Evolutionary conservation across 35 echinoderm and acorn worm species (phyloP).

Genomic region (Holothuria glaberrima): DNA sequence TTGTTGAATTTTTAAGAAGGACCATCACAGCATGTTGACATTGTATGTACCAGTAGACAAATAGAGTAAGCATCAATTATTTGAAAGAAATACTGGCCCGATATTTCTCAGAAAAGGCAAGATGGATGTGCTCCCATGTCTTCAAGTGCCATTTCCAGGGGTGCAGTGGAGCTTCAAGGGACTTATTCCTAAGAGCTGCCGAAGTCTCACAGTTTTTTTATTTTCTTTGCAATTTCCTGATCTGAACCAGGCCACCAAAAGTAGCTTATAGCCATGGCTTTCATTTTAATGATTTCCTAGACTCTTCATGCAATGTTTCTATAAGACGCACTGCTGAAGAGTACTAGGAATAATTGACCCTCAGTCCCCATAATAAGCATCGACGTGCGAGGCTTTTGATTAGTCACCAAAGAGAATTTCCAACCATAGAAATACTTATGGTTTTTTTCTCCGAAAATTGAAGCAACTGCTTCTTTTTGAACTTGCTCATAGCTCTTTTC

Average conservation of each 20-base stretch:
- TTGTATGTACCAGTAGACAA: too few relatives aligned
- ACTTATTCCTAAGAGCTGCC: background rate
- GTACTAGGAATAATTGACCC: slow-evolving; percentile 57
- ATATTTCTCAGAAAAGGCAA: slow-evolving; percentile 39
- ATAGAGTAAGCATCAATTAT: slow-evolving; percentile 48
- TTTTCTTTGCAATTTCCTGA: slow-evolving; percentile 44
- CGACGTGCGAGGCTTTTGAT: slow-evolving; percentile 70
- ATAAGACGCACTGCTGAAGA: background rate
- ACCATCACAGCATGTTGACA: too few relatives aligned
- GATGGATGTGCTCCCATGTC: slow-evolving; percentile 39
- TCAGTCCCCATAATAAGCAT: slow-evolving; percentile 57
- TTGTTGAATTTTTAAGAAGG: too few relatives aligned
- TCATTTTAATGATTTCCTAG: slow-evolving; percentile 59
- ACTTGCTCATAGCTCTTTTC: slow-evolving; percentile 34
- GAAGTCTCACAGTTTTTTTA: slow-evolving; percentile 26
- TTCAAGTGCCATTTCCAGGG: slow-evolving; percentile 51
- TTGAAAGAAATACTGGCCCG: slow-evolving; percentile 38
- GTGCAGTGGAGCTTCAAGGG: slow-evolving; percentile 32
- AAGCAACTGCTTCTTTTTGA: slow-evolving; percentile 23
- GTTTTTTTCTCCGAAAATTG: slow-evolving; percentile 73
- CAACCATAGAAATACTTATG: slow-evolving; percentile 58
- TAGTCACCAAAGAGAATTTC: slow-evolving; percentile 69
- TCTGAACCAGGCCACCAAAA: slow-evolving; percentile 72
- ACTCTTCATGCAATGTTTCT: slow-evolving; percentile 59
- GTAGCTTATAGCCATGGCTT: slow-evolving; percentile 47